phyloP scores from a whole-genome alignment of 37 sponge, comb jelly and placozoan species.

The Theonella swinhoei region DNA sequence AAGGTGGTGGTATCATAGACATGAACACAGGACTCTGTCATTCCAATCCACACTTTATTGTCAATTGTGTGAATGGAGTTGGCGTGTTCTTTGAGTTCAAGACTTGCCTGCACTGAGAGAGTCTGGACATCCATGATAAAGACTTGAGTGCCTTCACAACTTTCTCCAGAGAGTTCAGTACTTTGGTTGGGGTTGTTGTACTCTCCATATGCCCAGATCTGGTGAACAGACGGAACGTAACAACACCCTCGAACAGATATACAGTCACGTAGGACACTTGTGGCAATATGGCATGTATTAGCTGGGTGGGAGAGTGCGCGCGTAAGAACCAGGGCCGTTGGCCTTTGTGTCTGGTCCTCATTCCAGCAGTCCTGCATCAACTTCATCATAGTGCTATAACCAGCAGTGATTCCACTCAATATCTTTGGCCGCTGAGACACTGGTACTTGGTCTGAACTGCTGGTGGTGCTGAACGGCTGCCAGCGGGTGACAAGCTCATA shows the following conservation, averaged over 20 bases:
- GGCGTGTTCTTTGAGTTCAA: slow-evolving; percentile 67
- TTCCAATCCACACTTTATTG: slow-evolving; percentile 76
- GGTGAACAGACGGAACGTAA: slow-evolving; percentile 58
- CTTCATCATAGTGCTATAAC: slow-evolving; percentile 56
- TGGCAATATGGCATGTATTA: slow-evolving; percentile 61
- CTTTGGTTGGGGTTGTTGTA: slow-evolving; percentile 7
- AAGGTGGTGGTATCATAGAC: slow-evolving; percentile 78
- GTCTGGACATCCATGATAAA: slow-evolving; percentile 75
- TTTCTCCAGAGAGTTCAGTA: slow-evolving; percentile 15
- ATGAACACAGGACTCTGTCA: slow-evolving; percentile 75
- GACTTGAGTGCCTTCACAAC: slow-evolving; percentile 68
- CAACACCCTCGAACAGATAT: slow-evolving; percentile 73
- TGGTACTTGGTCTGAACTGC: slow-evolving; percentile 25
- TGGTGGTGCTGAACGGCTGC: slow-evolving; percentile 48
- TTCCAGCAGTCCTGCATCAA: slow-evolving; percentile 84
- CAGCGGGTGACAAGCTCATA: slow-evolving; percentile 81
- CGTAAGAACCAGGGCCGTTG: slow-evolving; percentile 28
- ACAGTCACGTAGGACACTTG: slow-evolving; percentile 63
- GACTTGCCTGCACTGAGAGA: slow-evolving; percentile 66
- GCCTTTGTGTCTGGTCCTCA: slow-evolving; percentile 51
- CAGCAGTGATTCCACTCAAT: slow-evolving; percentile 30
- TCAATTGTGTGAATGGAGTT: slow-evolving; percentile 69
- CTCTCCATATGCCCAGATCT: slow-evolving; percentile 82
- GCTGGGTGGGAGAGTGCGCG: slow-evolving; percentile 32
- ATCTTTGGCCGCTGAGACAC: slow-evolving; percentile 68